Evolutionary conservation across 2,113 vertebrate species (phyloP).

Genomic region (Otocyon megalotis): DNA sequence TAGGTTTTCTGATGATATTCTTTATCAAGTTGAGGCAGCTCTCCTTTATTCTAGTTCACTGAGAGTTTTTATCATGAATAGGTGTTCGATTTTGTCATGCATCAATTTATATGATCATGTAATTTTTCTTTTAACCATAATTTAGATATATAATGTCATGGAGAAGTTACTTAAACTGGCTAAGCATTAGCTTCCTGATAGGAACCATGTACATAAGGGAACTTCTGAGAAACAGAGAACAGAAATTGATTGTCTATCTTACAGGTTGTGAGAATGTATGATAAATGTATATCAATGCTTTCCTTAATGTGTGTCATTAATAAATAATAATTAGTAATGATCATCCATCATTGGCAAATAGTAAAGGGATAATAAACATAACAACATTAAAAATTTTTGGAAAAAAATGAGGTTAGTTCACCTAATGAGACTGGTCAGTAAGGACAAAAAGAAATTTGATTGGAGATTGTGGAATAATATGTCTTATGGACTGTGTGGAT

Average conservation of each 20-base stretch:
- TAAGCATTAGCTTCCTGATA: neutral
- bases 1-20: neutral
- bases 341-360: neutral
- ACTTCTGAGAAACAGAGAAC: neutral
- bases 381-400: neutral
- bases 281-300: neutral
- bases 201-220: neutral
- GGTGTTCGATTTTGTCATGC: neutral
- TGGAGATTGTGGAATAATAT: neutral
- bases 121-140: neutral
- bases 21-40: neutral
- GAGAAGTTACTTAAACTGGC: neutral
- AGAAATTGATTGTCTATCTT: neutral
- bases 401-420: neutral
- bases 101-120: neutral
- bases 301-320: neutral
- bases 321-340: constrained; percentile 20
- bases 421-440: neutral
- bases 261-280: neutral
- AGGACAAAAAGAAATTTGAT: neutral
- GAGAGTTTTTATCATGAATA: neutral
- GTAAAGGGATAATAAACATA: neutral
- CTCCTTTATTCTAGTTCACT: neutral
- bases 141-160: neutral
- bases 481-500: neutral